A percentile compares a stretch with the other conserved stretches of the same genome.
Evolutionary conservation across 1,140 invertebrate genomes (phyloP).

Genomic region (Zaprionus ornatus): DNA sequence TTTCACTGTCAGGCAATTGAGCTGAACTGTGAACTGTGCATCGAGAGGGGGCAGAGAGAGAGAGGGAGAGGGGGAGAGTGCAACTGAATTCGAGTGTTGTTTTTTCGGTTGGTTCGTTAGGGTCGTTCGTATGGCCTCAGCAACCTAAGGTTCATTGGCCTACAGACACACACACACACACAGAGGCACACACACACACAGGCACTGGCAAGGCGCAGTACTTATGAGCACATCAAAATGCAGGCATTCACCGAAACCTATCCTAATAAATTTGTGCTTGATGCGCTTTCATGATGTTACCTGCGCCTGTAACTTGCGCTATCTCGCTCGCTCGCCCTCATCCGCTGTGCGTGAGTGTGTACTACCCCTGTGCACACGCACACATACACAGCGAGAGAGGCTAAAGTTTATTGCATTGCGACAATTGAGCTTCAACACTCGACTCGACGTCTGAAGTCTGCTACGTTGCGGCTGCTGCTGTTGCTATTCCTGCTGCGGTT

Average conservation of each 20-base stretch:
- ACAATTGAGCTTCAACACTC: constrained; percentile 82
- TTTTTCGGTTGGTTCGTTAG: constrained; percentile 19
- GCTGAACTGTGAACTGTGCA: constrained; percentile 60
- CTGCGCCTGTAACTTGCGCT: constrained; percentile 42
- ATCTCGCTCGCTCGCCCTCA: constrained; percentile 7
- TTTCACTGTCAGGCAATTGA: constrained; percentile 38
- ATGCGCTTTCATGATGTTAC: constrained; percentile 81
- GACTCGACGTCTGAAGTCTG: constrained; percentile 79
- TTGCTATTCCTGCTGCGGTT: constrained; percentile 47
- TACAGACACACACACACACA: constrained; percentile 28
- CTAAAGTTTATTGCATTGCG: constrained; percentile 80
- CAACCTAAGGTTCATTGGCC: constrained; percentile 65
- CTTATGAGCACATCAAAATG: constrained; percentile 72
- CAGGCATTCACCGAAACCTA: constrained; percentile 80
- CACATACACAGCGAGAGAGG: constrained; percentile 18
- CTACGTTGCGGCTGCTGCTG: constrained; percentile 47
- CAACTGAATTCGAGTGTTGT: background rate
- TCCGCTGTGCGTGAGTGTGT: background rate
- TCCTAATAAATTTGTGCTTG: constrained; percentile 82
- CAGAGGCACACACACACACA: background rate
- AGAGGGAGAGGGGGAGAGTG: background rate
- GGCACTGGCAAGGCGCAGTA: background rate
- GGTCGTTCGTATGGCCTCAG: constrained; percentile 5
- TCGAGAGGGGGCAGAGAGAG: constrained; percentile 36
- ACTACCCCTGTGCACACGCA: constrained; percentile 56